Evolutionary conservation across 2,888 invertebrate species (phyloP), one percentile per base, ranked within the genome.

Genomic region (Dolomedes plantarius): DNA sequence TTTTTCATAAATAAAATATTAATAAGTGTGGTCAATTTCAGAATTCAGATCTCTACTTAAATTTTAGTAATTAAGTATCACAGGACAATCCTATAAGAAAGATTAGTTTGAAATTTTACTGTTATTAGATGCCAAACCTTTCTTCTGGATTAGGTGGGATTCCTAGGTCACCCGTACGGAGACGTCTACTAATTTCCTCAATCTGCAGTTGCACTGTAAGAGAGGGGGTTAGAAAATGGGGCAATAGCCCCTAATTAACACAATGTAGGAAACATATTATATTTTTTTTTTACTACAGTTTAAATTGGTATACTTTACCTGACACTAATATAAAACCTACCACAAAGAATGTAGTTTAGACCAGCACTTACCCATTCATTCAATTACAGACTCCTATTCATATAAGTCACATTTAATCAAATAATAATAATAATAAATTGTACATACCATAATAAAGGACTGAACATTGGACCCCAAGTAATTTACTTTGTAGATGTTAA

Each of bases 131-230:
- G 86, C 87, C 90, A 90, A 89, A 98, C 99, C 99, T 98, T 95
- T 98, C 98, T 93, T 98, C 98, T 91, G 97, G 95, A 94, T 98
- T 98, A 93, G 95, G 94, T 90, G 98, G 95, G 93, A 99, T 99
- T 93, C 98, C 98, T 91, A 99, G 95, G 94, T 99, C 99, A 90
- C 98, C 98, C 90, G 97, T 97, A 92, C 99, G 96, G 92, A 99
- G 95, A 93, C 98, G 98, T 92, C 99, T 95, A 93, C 97, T 97
- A 93, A 99, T 96, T 94, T 99, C 99, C 94, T 99, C 99, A 92
- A 99, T 99, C 95, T 99, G 98, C 93, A 99, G 96, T 95, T 99
- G 99, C 94, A 99, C 99, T 99, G 97, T 93, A 96, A 97, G 94
- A 94, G 94, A 93, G 76, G 77, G 94, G 94, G 94, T 95, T 95